A percentile compares a stretch with the other conserved stretches of the same genome.
Evolutionary conservation across 2,113 vertebrate species (phyloP).

Genomic region (Ictalurus punctatus): DNA sequence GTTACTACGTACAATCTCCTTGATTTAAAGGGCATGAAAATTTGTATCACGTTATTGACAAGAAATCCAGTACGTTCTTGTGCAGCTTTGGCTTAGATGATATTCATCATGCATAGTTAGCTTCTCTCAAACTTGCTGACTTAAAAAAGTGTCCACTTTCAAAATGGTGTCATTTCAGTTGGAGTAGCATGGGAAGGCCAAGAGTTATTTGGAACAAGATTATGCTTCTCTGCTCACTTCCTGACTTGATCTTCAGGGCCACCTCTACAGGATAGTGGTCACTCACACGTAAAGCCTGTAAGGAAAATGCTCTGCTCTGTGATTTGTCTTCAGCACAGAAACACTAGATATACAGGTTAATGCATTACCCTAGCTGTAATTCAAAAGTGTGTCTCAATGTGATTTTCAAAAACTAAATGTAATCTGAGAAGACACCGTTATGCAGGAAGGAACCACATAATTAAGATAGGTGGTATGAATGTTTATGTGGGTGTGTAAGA

Average conservation of each 20-base stretch:
- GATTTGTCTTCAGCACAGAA: not conserved
- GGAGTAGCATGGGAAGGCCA: slow-evolving; percentile 9
- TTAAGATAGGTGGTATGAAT: not conserved
- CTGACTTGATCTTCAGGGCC: slow-evolving; percentile 58
- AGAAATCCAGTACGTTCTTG: not conserved
- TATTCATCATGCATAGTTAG: slow-evolving; percentile 2
- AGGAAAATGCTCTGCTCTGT: slow-evolving; percentile 16
- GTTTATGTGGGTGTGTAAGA: not conserved
- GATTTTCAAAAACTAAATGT: not conserved
- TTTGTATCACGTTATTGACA: not conserved
- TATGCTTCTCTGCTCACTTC: not conserved
- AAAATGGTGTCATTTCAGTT: not conserved
- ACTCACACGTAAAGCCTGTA: slow-evolving; percentile 79
- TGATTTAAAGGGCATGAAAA: not conserved
- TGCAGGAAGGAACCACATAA: not conserved
- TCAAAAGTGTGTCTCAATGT: not conserved
- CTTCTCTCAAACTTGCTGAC: not conserved
- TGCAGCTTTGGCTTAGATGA: slow-evolving; percentile 2
- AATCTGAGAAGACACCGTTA: not conserved
- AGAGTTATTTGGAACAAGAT: slow-evolving; percentile 16
- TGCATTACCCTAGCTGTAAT: not conserved
- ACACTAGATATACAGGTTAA: not conserved
- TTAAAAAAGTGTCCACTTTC: slow-evolving; percentile 3
- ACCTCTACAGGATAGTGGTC: slow-evolving; percentile 87
- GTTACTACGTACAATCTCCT: not conserved